phyloP scores from a whole-genome alignment of 2,113 vertebrate species.

The Grantiella picta region DNA sequence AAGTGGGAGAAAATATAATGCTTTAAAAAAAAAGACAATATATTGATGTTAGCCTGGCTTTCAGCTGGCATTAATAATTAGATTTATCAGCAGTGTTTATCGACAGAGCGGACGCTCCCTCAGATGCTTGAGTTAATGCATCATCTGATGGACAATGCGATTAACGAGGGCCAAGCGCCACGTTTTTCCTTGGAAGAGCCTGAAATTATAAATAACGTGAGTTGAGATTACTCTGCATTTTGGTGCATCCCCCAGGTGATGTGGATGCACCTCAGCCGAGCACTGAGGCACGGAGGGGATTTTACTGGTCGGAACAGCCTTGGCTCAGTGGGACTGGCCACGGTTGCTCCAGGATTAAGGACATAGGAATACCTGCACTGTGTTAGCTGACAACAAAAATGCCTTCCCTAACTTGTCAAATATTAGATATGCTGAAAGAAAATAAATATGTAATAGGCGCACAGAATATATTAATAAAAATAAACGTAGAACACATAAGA shows the following conservation, averaged over 20 bases:
- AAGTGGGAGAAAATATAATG: background rate
- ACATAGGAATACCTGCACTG: accelerated
- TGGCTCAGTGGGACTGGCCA: accelerated
- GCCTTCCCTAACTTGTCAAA: background rate
- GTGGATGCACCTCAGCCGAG: background rate
- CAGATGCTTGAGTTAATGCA: background rate
- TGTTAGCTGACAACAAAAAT: background rate
- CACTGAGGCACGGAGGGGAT: accelerated
- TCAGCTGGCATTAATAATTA: background rate
- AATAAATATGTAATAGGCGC: background rate
- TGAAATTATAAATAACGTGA: background rate
- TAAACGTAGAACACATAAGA: no score
- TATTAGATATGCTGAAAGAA: background rate
- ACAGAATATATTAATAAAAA: background rate
- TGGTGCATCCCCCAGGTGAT: background rate
- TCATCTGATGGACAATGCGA: accelerated
- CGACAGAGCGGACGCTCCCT: background rate
- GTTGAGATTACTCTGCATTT: background rate
- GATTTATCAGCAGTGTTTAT: background rate
- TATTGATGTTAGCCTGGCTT: background rate
- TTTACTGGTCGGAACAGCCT: background rate
- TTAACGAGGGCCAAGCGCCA: accelerated
- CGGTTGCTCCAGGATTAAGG: background rate
- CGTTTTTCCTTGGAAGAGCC: background rate
- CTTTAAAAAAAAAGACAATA: background rate